phyloP scores from a whole-genome alignment of 2,797 vertebrate species.

The Neomorphus geoffroyi region DNA sequence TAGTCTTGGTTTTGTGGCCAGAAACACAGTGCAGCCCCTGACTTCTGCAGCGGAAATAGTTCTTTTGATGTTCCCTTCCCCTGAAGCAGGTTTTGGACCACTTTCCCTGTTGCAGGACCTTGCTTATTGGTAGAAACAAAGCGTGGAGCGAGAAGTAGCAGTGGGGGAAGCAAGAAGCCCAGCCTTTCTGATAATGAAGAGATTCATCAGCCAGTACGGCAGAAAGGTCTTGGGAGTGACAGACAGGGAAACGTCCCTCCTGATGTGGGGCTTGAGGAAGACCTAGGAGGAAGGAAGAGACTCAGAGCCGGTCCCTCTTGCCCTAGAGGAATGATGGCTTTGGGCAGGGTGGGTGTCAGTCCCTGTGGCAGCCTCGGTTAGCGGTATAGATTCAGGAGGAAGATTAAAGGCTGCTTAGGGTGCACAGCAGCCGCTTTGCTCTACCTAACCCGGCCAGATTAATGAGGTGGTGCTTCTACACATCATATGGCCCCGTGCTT shows the following conservation, averaged over 20 bases:
- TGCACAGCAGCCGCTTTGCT: neutral
- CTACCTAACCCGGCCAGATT: slow-evolving; percentile 20
- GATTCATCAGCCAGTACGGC: neutral
- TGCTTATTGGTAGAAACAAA: neutral
- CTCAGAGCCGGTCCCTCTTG: neutral
- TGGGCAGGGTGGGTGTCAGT: neutral
- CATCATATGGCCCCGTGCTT: neutral
- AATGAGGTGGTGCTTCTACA: slow-evolving; percentile 48
- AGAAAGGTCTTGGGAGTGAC: neutral
- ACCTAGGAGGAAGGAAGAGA: neutral
- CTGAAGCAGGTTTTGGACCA: neutral
- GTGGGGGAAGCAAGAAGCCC: neutral
- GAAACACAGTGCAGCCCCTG: neutral
- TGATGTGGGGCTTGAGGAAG: neutral
- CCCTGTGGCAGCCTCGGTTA: neutral
- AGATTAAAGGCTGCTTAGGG: neutral
- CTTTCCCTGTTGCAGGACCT: neutral
- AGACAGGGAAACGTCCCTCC: neutral
- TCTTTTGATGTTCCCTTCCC: neutral
- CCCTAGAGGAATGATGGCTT: neutral
- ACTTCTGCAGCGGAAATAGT: neutral
- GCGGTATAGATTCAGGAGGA: neutral
- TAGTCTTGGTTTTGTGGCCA: slow-evolving; percentile 10
- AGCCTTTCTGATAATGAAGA: neutral
- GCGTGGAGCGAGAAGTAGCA: neutral